Percentiles rank a stretch among this genome's conserved stretches.
phyloP scores from a whole-genome alignment of 2,797 vertebrate species.

The Cossypha heuglini region DNA sequence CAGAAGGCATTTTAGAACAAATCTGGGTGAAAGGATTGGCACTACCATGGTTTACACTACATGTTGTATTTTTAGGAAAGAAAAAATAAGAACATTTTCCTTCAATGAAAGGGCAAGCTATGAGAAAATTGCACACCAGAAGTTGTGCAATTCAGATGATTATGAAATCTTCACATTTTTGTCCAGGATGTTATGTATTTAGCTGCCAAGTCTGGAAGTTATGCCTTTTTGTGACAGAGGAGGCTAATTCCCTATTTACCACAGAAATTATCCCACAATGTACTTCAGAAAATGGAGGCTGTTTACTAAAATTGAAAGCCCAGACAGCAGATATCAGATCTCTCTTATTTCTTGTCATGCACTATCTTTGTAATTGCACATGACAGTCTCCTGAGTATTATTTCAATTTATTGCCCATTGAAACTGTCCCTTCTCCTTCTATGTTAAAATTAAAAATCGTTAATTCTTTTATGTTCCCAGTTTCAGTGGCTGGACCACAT shows the following conservation, averaged over 20 bases:
- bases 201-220: constrained; percentile 15
- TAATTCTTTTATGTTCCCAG: not conserved
- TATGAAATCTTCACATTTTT: constrained; percentile 51
- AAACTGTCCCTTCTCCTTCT: not conserved
- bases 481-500: not conserved
- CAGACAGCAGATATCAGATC: not conserved
- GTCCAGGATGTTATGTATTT: not conserved
- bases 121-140: not conserved
- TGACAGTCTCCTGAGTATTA: not conserved
- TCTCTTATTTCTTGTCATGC: not conserved
- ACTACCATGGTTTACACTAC: not conserved
- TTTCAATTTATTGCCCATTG: not conserved
- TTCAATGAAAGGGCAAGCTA: constrained; percentile 29
- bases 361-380: rapidly evolving
- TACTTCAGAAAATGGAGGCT: not conserved
- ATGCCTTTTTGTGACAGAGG: not conserved
- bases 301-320: not conserved
- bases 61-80: constrained; percentile 8
- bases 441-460: not conserved
- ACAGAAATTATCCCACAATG: not conserved
- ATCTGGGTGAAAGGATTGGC: constrained; percentile 12
- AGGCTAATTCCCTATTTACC: not conserved
- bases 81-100: constrained; percentile 20
- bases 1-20: not conserved
- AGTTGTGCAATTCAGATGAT: constrained; percentile 27